phyloP scores from a whole-genome alignment of 2,113 vertebrate genomes.

The Rhabdomys dilectus region DNA sequence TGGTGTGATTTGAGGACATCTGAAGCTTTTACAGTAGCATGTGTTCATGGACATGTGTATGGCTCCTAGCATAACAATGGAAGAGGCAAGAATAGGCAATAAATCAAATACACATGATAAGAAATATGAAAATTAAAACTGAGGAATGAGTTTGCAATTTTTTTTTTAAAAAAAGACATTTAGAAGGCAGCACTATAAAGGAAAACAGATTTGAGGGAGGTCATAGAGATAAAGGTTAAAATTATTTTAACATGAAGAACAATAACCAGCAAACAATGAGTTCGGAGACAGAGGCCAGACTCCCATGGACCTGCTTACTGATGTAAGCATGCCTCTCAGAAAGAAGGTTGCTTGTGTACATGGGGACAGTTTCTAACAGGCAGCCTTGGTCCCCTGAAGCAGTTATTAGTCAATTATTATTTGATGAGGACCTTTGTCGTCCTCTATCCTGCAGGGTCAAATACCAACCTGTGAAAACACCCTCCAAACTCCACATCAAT shows the following conservation, averaged over 20 bases:
- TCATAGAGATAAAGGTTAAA: neutral
- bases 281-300: neutral
- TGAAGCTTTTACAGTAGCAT: neutral
- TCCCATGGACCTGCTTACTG: neutral
- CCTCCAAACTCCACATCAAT: neutral
- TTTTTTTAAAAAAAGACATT: neutral
- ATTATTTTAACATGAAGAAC: neutral
- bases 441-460: neutral
- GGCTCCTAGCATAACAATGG: neutral
- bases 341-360: neutral
- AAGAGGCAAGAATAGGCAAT: neutral
- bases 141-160: neutral
- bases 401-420: neutral
- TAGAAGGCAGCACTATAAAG: neutral
- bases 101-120: neutral
- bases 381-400: neutral
- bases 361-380: neutral
- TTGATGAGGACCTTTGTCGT: neutral
- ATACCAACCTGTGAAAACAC: neutral
- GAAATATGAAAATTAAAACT: neutral
- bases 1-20: conserved; percentile 3
- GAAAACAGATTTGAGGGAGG: neutral
- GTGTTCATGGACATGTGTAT: neutral
- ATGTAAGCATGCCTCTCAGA: neutral
- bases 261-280: neutral